A percentile compares a stretch with the other conserved stretches of the same genome.
Evolutionary conservation across 2,888 invertebrate species (phyloP).

Genomic region (Germaria angustata): DNA sequence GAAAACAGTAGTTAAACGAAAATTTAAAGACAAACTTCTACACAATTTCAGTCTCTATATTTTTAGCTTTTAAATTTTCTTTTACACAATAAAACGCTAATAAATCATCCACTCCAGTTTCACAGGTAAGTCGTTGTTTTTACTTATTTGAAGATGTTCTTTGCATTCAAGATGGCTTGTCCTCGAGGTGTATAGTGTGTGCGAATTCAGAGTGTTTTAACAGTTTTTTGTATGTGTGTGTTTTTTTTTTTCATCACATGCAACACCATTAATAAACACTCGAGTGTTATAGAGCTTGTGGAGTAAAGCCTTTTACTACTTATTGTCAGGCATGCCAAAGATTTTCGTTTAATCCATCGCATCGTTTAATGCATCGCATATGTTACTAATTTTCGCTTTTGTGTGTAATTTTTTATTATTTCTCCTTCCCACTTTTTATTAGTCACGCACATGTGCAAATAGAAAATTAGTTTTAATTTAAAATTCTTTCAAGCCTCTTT

Average conservation of each 20-base stretch:
- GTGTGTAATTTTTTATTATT: not conserved
- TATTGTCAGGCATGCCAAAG: not conserved
- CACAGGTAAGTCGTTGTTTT: not conserved
- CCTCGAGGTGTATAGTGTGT: too few species aligned
- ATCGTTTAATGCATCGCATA: too few species aligned
- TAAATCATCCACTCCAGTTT: not conserved
- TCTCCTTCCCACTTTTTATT: not conserved
- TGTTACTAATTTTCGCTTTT: too few species aligned
- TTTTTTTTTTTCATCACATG: too few species aligned
- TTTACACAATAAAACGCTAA: not conserved
- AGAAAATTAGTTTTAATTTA: conserved; percentile 19
- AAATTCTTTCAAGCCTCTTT: too few species aligned
- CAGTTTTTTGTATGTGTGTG: not conserved
- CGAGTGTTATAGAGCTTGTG: not conserved
- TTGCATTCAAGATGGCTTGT: too few species aligned
- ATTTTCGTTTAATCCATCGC: too few species aligned
- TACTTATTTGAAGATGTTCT: too few species aligned
- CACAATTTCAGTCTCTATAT: too few species aligned
- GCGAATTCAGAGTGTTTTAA: not conserved
- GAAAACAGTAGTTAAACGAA: too few species aligned
- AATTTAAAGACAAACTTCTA: too few species aligned
- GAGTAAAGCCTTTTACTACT: not conserved
- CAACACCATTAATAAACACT: too few species aligned
- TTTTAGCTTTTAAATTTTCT: not conserved
- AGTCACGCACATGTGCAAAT: conserved; percentile 48